Conservation (phyloP, 2,888 invertebrate genomes). For the Pheosia tremula region DNA sequence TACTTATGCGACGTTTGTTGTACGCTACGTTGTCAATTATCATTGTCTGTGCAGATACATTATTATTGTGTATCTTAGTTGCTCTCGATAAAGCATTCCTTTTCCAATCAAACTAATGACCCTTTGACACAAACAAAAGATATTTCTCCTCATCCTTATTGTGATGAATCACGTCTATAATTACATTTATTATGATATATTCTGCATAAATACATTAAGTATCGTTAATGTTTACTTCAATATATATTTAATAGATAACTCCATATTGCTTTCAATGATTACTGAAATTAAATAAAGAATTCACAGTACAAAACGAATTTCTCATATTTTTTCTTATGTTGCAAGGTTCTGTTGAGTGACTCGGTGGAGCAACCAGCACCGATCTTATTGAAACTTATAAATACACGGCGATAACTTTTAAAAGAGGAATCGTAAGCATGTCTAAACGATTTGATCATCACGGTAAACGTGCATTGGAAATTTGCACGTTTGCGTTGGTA, state of each 20-base stretch:
- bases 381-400: slow-evolving; percentile 23
- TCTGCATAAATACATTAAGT: not conserved
- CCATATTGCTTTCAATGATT: too few relatives aligned
- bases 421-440: slow-evolving; percentile 22
- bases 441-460: slow-evolving; percentile 39
- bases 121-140: slow-evolving; percentile 38
- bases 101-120: slow-evolving; percentile 54
- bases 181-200: not conserved
- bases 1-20: slow-evolving; percentile 70
- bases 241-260: not conserved
- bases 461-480: slow-evolving; percentile 38
- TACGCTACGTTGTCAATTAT: slow-evolving; percentile 53
- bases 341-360: too few relatives aligned
- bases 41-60: slow-evolving; percentile 56
- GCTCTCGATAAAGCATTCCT: slow-evolving; percentile 59
- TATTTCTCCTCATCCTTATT: slow-evolving; percentile 22
- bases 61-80: slow-evolving; percentile 56
- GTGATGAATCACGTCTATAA: slow-evolving; percentile 15
- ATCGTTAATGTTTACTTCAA: not conserved
- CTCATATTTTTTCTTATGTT: too few relatives aligned
- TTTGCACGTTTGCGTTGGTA: slow-evolving; percentile 32
- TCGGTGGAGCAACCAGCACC: slow-evolving; percentile 7
- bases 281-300: too few relatives aligned
- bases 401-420: slow-evolving; percentile 21
- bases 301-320: too few relatives aligned